phyloP scores from a whole-genome alignment of 2,888 invertebrate genomes.

The Parochlus steinenii region DNA sequence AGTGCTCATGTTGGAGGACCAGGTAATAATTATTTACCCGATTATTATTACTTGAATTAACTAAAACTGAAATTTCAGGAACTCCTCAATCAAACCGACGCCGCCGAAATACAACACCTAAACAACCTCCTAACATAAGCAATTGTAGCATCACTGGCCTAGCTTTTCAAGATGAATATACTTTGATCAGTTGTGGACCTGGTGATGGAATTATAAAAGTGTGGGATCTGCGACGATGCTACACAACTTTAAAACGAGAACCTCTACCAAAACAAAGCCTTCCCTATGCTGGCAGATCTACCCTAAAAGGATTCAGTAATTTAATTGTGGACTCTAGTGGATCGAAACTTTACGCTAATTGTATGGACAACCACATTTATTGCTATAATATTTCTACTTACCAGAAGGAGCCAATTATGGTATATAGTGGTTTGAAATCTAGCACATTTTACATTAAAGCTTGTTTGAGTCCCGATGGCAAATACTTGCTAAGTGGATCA shows the following conservation, averaged over 20 bases:
- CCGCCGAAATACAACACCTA: conserved; percentile 29
- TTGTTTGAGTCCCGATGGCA: conserved; percentile 61
- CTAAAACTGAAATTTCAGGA: conserved; percentile 23
- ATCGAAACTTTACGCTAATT: conserved; percentile 62
- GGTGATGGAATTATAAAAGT: conserved; percentile 74
- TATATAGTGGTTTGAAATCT: conserved; percentile 58
- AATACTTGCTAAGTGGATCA: conserved; percentile 75
- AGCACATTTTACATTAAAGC: conserved; percentile 74
- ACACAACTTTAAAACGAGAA: conserved; percentile 46
- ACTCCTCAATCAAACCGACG: conserved; percentile 38
- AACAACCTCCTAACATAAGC: conserved; percentile 32
- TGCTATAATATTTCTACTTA: conserved; percentile 64
- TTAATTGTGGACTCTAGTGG: conserved; percentile 53
- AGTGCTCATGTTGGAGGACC: conserved; percentile 27
- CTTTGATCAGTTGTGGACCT: conserved; percentile 70
- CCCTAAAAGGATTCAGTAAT: conserved; percentile 58
- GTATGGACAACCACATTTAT: conserved; percentile 74
- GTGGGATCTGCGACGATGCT: conserved; percentile 76
- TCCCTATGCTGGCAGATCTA: conserved; percentile 54
- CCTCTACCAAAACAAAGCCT: conserved; percentile 55
- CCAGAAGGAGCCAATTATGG: conserved; percentile 42
- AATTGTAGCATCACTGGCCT: conserved; percentile 68
- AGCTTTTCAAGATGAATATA: conserved; percentile 62
- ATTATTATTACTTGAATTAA: conserved; percentile 37
- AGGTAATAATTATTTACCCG: neutral